Base-by-base conservation (phyloP, 2,888 invertebrate species). In the Falcaria lacertinaria region DNA sequence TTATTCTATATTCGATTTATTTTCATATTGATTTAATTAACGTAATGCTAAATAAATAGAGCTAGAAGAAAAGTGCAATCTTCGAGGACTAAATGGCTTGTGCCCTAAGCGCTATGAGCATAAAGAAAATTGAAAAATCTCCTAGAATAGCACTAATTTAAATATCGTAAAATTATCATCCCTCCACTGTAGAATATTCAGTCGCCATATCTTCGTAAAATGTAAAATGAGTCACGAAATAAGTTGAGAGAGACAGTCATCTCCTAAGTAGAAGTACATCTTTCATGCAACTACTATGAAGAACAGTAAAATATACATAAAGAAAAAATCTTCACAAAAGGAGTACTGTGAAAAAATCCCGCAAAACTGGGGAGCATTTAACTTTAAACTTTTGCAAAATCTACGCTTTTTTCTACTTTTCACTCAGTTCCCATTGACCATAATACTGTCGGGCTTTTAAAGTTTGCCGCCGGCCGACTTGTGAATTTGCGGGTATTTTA, bases 311-410 rank as follows among this genome's bases (percentile, higher is more conserved):
- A 28, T 28, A 28, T 28, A 28, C 52, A 53, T 61, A 59, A 57
- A 70, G 50, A 53, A 59, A n/a, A n/a, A 56, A 47, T 54, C 52
- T 48, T 45, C 43, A 43, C 52, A 46, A 62, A 60, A 62, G 56
- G 51, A 54, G 54, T 51, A 51, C 63, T 51, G 66, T 64, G 14
- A 48, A 68, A 67, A 75, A 71, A 68, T 66, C 47, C 47, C 43
- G 54, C 54, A 52, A 60, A 66, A 61, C 65, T 71, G 58, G 60
- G 68, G 62, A 77, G 75, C 74, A 74, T 77, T 79, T 76, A 80
- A 78, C 75, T 78, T 72, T 55, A 44, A 60, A 70, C 70, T 76
- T 66, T 58, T 60, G 60, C 65, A 54, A 67, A 67, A 61, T 69
- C 61, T 56, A 58, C 62, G 57, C 52, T 54, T 69, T 73, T 72